Evolutionary conservation across 1,140 invertebrate species (phyloP), one percentile per base, ranked within the genome.

Genomic region (Chrysoperla carnea): DNA sequence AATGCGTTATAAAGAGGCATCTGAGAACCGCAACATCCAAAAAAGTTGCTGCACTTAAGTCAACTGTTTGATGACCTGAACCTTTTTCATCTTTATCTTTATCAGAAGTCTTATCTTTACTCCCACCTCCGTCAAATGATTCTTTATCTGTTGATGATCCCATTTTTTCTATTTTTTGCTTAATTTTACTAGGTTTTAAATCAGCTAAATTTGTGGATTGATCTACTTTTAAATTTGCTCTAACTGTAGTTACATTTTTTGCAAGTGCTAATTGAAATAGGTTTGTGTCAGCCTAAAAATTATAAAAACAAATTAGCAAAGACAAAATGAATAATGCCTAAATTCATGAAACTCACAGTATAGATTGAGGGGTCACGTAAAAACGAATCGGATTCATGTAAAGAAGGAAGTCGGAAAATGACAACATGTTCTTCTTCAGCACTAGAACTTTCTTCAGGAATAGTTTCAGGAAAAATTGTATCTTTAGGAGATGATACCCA

Each of bases 1-100:
- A 99, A 55, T 95, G 89, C 1, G 85, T 75, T 45, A 94, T 84
- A 61, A 98, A 95, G n/a, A 99, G 70, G 63, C 93, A 98, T 40
- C 93, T 72, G 15, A 99, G 58, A 6, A 96, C 90, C 9, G 91
- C 88, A 8, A 99, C 86, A 63, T 99, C 96, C 17, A 99, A 59
- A 57, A 93, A 95, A 29, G 90, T 95, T 1, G 95, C 91, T 15
- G 86, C 76, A n/a, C 76, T 72, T 3, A 85, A 70, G 63, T 91
- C 79, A 15, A 59, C 56, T 38, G 58, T 51, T 15, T 46, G 53
- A 17, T 37, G 29, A 9, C 29, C 8, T 12, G n/a, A 2, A 33
- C 31, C 8, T 11, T 9, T 11, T 2, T 33, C n/a, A 33, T 33
- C 8, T 33, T 11, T 9, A 11, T 33, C 31, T 33, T 33, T 33